Conservation (phyloP, 2,113 vertebrate genomes). For the Erythrolamprus reginae region DNA sequence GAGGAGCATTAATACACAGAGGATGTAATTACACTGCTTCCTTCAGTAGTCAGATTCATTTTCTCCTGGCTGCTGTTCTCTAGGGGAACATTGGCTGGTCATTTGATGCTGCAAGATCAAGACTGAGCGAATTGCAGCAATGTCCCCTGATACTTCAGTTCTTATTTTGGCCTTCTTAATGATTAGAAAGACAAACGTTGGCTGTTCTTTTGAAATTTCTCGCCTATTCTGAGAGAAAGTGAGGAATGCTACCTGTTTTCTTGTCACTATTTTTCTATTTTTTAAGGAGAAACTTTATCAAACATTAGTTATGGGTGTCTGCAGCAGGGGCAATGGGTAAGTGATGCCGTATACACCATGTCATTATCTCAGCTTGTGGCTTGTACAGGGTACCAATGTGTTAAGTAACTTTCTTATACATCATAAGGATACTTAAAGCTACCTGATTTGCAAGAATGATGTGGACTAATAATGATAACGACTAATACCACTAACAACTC, state of each 20-base stretch:
- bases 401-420: neutral
- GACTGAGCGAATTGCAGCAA: constrained; percentile 8
- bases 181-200: constrained; percentile 30
- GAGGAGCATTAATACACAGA: neutral
- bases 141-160: neutral
- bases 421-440: neutral
- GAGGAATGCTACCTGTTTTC: constrained; percentile 17
- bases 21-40: neutral
- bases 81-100: neutral
- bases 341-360: neutral
- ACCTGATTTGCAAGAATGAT: neutral
- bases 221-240: constrained; percentile 8
- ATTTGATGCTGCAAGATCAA: neutral
- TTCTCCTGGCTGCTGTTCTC: constrained; percentile 11
- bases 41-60: neutral
- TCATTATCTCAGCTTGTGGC: neutral
- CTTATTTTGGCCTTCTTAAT: neutral
- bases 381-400: neutral
- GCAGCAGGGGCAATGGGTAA: neutral
- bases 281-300: neutral
- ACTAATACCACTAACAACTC: neutral
- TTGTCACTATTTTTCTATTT: neutral
- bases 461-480: neutral
- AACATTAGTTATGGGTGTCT: neutral
- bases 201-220: neutral